phyloP scores from a whole-genome alignment of 1,140 invertebrate species.

The Ladona fulva region DNA sequence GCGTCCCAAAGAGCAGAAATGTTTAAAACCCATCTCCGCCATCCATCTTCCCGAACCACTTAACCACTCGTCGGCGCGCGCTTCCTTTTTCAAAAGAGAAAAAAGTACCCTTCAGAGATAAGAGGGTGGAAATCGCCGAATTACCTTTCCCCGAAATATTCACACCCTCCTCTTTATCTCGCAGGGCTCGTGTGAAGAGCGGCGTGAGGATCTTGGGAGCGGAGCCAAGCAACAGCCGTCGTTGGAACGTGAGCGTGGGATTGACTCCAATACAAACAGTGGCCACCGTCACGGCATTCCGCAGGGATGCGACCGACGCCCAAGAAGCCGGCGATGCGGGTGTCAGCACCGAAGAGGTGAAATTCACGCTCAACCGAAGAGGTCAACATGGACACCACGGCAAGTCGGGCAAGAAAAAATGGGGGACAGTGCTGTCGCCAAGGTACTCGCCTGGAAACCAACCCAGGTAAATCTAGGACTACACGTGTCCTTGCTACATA shows the following conservation, averaged over 20 bases:
- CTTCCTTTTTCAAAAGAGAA: too few relatives aligned
- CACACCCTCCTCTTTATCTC: constrained; percentile 26
- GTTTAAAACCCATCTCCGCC: too few relatives aligned
- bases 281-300: constrained; percentile 74
- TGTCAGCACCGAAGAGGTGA: not conserved
- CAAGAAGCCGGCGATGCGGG: not conserved
- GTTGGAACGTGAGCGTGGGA: constrained; percentile 79
- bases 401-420: not conserved
- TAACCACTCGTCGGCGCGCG: too few relatives aligned
- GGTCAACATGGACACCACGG: not conserved
- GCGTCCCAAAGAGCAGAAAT: too few relatives aligned
- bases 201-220: constrained; percentile 74
- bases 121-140: too few relatives aligned
- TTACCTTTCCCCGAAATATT: too few relatives aligned
- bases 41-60: too few relatives aligned
- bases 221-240: constrained; percentile 53
- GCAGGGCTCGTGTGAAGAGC: constrained; percentile 74
- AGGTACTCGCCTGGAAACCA: not conserved
- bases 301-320: constrained; percentile 39
- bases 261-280: constrained; percentile 71
- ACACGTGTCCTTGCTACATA: too few relatives aligned
- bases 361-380: not conserved
- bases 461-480: not conserved
- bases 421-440: not conserved
- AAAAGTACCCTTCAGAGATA: too few relatives aligned